Conservation (phyloP, 2,113 vertebrate genomes). For the Cyprinodon variegatus region DNA sequence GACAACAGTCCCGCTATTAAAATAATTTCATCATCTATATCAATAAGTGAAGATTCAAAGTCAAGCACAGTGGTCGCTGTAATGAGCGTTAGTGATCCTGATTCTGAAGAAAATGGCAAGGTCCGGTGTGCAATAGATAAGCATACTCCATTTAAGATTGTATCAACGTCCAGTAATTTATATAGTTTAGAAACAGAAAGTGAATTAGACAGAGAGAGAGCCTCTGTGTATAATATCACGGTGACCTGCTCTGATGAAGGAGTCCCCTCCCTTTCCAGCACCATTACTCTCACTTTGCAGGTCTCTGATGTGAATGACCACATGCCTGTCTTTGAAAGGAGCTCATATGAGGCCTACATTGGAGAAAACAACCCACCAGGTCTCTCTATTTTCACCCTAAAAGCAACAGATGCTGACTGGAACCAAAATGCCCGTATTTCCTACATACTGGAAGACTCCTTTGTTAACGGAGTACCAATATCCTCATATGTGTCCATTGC, state of each 20-base stretch:
- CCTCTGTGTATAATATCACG: not conserved
- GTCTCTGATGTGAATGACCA: not conserved
- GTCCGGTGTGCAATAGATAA: constrained; percentile 39
- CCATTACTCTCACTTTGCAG: not conserved
- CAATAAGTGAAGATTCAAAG: constrained; percentile 53
- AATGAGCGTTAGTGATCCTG: constrained; percentile 59
- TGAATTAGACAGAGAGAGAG: not conserved
- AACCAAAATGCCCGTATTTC: not conserved
- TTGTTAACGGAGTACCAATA: not conserved
- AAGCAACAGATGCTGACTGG: not conserved
- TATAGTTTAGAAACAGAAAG: not conserved
- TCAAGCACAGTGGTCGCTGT: constrained; percentile 51
- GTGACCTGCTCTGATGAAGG: not conserved
- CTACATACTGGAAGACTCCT: not conserved
- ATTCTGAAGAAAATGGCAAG: constrained; percentile 64
- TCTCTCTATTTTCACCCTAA: not conserved
- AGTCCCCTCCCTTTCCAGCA: not conserved
- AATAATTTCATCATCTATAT: constrained; percentile 54
- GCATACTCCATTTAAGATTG: constrained; percentile 56
- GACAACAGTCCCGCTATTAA: constrained; percentile 76
- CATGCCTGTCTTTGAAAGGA: not conserved
- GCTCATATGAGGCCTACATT: not conserved
- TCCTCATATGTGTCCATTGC: not conserved
- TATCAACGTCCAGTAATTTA: not conserved
- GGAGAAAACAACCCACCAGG: not conserved